These are phyloP conservation scores for Heloderma charlesbogerti DNA, from an alignment of 2,113 vertebrate genomes.

Conservation along the genomic window DNA sequence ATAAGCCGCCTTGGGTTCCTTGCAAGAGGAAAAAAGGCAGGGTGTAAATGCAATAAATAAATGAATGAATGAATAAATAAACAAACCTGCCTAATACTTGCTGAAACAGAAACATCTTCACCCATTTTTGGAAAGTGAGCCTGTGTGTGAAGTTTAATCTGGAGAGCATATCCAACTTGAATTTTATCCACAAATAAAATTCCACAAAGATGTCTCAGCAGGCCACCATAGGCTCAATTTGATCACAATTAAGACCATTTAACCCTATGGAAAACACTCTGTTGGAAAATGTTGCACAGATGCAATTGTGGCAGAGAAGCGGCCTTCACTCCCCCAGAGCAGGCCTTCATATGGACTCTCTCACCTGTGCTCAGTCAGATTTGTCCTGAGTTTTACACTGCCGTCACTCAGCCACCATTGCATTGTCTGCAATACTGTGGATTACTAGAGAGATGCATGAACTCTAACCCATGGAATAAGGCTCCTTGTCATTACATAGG, in stretches of 20 bases:
- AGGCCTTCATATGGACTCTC: neutral
- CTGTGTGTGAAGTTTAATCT: neutral
- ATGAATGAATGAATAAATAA: no score
- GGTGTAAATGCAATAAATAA: no score
- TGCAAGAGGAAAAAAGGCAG: no score
- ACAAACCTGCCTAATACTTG: neutral
- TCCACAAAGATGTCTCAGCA: neutral
- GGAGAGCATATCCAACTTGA: neutral
- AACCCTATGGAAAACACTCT: neutral
- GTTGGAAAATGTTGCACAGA: neutral
- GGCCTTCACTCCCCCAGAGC: neutral
- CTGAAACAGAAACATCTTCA: neutral
- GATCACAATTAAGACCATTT: neutral
- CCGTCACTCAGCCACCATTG: neutral
- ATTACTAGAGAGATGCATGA: neutral
- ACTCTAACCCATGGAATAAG: neutral
- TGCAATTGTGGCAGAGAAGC: neutral
- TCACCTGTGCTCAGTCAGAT: neutral
- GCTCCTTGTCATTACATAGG: neutral
- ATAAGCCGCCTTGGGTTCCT: no score
- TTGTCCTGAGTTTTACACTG: neutral
- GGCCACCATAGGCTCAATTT: neutral
- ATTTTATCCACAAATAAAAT: neutral
- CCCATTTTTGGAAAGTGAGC: neutral
- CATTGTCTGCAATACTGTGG: neutral